Percentiles rank a stretch among this genome's conserved stretches.
Conservation (phyloP, 2,888 invertebrate species). For the Mythimna impura region DNA sequence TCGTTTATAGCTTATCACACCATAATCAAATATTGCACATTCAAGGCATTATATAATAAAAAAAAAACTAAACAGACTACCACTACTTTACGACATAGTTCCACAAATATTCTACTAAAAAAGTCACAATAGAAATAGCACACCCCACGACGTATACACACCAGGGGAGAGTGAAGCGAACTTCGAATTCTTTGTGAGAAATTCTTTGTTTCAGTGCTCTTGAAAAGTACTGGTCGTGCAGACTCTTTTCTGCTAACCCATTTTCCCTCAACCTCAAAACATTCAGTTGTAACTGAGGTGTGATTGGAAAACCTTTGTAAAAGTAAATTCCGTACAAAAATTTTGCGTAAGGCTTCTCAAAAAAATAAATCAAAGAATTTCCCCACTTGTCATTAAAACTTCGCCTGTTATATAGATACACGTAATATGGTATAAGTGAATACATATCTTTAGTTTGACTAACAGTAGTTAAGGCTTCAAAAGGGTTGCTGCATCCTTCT, state of each 20-base stretch:
- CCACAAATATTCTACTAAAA: slow-evolving; percentile 47
- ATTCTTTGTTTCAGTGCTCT: slow-evolving; percentile 43
- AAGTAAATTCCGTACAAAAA: slow-evolving; percentile 41
- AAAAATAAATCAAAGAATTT: slow-evolving; percentile 36
- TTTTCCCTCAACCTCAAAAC: slow-evolving; percentile 52
- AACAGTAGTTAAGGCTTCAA: slow-evolving; percentile 35
- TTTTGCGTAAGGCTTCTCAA: slow-evolving; percentile 43
- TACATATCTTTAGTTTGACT: slow-evolving; percentile 36
- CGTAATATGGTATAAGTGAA: slow-evolving; percentile 48
- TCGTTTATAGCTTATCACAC: too few relatives aligned
- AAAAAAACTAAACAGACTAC: neutral
- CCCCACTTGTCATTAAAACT: slow-evolving; percentile 56
- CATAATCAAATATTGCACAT: too few relatives aligned
- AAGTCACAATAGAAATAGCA: slow-evolving; percentile 36
- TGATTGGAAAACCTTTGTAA: slow-evolving; percentile 60
- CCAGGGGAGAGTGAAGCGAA: slow-evolving; percentile 58
- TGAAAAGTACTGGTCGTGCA: slow-evolving; percentile 41
- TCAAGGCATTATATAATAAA: neutral
- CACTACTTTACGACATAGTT: slow-evolving; percentile 9
- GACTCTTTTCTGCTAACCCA: slow-evolving; percentile 49
- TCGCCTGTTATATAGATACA: slow-evolving; percentile 43
- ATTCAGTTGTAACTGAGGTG: slow-evolving; percentile 26
- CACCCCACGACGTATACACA: slow-evolving; percentile 50
- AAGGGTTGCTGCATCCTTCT: slow-evolving; percentile 51
- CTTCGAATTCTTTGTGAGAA: slow-evolving; percentile 40